Base-by-base conservation (phyloP, 2,888 invertebrate genomes). In the Acanthosepion pharaonis region DNA sequence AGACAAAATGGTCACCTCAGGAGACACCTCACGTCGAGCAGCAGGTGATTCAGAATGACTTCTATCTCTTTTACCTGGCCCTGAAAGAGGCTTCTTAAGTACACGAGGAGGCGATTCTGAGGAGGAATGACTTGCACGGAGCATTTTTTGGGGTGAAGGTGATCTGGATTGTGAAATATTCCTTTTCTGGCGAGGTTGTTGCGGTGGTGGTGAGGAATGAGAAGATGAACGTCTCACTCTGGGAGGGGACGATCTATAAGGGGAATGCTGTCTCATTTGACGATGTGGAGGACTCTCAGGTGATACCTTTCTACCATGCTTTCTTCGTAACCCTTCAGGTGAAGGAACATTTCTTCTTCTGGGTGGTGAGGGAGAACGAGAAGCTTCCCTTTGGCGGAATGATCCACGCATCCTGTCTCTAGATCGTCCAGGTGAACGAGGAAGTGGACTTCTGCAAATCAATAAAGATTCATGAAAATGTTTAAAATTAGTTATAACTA, bases 321-420 rank as follows among this genome's bases (percentile, higher is more conserved):
- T 94, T 94, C 49, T 49, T 33, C 78, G 95, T 92, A 55, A 94
- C 93, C 20, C 91, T 51, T 95, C 94, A 28, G 95, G 49, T 18
- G 94, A 93, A n/a, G 95, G 95, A 51, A 94, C 94, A 20, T 94
- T 93, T n/a, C 94, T 92, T 92, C 95, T 95, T 48, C 95, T 95
- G n/a, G 95, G 94, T 20, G 95, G 95, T 4, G 95, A 95, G 33
- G 94, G 94, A 25, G 95, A 95, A 42, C 94, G 94, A 49, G 93
- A 91, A 53, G 93, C 20, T 78, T 94, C 92, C 55, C 94, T 23
- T 91, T 55, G 92, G 48, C 95, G 92, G 48, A 64, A 49, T 42
- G 93, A 93, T 8, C 78, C 78, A 78, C 94, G 94, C 55, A 78
- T 91, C 25, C 94, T 55, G n/a, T 95, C 95, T 28, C 94, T 93